These are phyloP conservation scores for Cryptus viduatorius DNA, from an alignment of 2,888 invertebrate genomes.

Conservation along the genomic window DNA sequence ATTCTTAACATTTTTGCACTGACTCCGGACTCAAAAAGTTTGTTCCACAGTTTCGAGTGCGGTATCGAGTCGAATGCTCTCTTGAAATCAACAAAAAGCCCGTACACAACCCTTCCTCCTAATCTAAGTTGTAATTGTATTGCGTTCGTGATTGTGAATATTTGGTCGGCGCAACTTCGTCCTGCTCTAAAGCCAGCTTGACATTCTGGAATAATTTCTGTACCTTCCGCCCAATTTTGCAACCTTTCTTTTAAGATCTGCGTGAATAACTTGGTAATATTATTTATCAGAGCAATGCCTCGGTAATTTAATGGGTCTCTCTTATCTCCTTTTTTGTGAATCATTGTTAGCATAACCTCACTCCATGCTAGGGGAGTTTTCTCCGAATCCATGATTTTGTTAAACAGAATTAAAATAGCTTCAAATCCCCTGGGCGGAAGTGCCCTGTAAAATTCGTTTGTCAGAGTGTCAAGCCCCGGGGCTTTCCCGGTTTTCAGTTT, in stretches of 20 bases:
- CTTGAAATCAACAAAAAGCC: no score
- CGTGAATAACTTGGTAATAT: constrained; percentile 69
- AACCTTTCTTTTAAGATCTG: constrained; percentile 61
- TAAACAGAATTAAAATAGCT: constrained; percentile 31
- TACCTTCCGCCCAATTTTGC: constrained; percentile 52
- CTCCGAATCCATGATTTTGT: constrained; percentile 27
- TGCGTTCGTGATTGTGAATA: constrained; percentile 37
- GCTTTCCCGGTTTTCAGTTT: constrained; percentile 25
- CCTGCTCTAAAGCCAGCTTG: constrained; percentile 60
- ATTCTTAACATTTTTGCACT: no score
- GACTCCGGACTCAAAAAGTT: no score
- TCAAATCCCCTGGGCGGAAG: constrained; percentile 19
- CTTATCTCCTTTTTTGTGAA: constrained; percentile 47
- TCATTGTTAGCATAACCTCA: constrained; percentile 24
- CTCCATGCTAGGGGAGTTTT: constrained; percentile 15
- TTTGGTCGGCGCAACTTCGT: constrained; percentile 53
- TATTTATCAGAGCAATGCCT: constrained; percentile 68
- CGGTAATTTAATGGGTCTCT: constrained; percentile 58
- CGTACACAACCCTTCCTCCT: background rate
- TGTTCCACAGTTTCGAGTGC: no score
- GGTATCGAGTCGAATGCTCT: no score
- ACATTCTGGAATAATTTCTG: constrained; percentile 49
- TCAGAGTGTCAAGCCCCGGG: constrained; percentile 21
- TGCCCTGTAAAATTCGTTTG: constrained; percentile 29
- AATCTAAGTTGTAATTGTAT: constrained; percentile 47